Percentiles rank a stretch among this genome's conserved stretches.
Evolutionary conservation across 2,113 vertebrate species (phyloP).

Genomic region (Gymnarchus niloticus): DNA sequence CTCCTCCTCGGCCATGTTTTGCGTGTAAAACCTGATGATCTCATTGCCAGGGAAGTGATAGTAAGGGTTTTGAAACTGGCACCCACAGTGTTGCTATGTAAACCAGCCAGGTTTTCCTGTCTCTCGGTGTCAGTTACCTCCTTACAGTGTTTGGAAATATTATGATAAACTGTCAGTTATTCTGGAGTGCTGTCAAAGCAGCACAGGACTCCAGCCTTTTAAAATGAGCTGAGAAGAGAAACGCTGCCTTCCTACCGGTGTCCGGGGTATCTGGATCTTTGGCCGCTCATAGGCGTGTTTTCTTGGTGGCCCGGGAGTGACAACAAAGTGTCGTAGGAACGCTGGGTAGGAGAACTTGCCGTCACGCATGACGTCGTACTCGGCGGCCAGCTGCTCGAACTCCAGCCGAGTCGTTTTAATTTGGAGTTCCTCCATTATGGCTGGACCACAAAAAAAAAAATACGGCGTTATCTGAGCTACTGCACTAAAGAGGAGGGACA

Average conservation of each 20-base stretch:
- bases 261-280: slow-evolving; percentile 49
- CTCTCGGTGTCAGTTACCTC: not conserved
- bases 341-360: slow-evolving; percentile 55
- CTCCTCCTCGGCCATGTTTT: not conserved
- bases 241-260: slow-evolving; percentile 40
- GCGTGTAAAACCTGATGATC: not conserved
- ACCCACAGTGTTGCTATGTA: not conserved
- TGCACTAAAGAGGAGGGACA: too few species aligned
- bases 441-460: slow-evolving; percentile 41
- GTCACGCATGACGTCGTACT: slow-evolving; percentile 50
- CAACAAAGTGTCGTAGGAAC: slow-evolving; percentile 60
- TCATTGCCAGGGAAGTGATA: not conserved
- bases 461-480: too few species aligned
- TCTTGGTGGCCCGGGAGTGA: slow-evolving; percentile 49
- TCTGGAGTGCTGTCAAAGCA: not conserved
- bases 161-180: not conserved
- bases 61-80: not conserved
- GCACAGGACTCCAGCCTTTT: not conserved
- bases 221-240: not conserved
- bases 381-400: slow-evolving; percentile 50
- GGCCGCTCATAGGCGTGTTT: slow-evolving; percentile 42
- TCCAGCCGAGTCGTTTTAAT: slow-evolving; percentile 55
- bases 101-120: not conserved
- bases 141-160: slow-evolving; percentile 6
- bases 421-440: slow-evolving; percentile 50